These are phyloP conservation scores for western clawed frog (Xenopus tropicalis) DNA, from an alignment of 2,113 vertebrate species.

Conservation along the genomic window DNA sequence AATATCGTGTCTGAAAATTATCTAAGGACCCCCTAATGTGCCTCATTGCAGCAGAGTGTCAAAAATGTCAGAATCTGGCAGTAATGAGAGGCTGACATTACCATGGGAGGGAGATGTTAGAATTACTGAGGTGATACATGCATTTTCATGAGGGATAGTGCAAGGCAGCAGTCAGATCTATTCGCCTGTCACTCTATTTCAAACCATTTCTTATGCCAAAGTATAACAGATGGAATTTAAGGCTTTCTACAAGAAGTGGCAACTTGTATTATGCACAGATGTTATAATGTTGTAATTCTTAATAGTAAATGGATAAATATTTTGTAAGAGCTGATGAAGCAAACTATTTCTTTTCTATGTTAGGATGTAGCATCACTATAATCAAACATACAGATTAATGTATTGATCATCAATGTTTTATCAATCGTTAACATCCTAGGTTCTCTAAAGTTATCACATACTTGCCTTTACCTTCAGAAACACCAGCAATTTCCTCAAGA, in stretches of 20 bases:
- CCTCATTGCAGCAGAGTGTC: slow-evolving; percentile 73
- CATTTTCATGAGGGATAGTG: slow-evolving; percentile 81
- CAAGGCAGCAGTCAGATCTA: slow-evolving; percentile 75
- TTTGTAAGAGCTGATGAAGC: background rate
- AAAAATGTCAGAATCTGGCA: slow-evolving; percentile 83
- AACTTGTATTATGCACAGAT: slow-evolving; percentile 13
- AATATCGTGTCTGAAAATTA: slow-evolving; percentile 74
- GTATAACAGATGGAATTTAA: slow-evolving; percentile 16
- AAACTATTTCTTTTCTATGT: slow-evolving; percentile 12
- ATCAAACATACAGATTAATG: no score
- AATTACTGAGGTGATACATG: slow-evolving; percentile 85
- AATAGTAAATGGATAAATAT: slow-evolving; percentile 15
- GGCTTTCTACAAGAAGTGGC: slow-evolving; percentile 2
- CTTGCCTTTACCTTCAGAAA: no score
- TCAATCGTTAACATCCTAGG: no score
- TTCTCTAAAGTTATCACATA: no score
- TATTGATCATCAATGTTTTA: no score
- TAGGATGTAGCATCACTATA: no score
- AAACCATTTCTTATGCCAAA: slow-evolving; percentile 45
- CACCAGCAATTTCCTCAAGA: no score
- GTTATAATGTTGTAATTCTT: slow-evolving; percentile 9
- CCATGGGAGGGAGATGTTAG: slow-evolving; percentile 84
- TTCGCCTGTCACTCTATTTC: slow-evolving; percentile 64
- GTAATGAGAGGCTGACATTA: slow-evolving; percentile 91
- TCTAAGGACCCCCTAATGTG: slow-evolving; percentile 95